These are phyloP conservation scores for Ammodramus savannarum DNA, from an alignment of 2,113 vertebrate species.

Conservation along the genomic window DNA sequence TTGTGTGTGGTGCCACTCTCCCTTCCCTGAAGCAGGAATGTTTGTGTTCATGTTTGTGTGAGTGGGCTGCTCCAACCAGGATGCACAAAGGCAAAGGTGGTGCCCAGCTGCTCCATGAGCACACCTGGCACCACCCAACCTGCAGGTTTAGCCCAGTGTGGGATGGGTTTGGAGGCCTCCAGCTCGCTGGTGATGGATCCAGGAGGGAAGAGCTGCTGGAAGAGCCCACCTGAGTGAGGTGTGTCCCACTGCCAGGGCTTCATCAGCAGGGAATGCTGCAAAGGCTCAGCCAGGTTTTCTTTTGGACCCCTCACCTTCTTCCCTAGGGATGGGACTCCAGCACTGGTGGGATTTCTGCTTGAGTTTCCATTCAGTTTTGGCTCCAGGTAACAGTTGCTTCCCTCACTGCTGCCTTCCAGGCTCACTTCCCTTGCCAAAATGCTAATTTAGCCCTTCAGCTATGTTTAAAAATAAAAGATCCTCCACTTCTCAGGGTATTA, in stretches of 20 bases:
- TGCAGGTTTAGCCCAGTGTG: not conserved
- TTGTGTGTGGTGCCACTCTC: not conserved
- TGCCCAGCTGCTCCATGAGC: not conserved
- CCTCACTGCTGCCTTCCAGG: constrained; percentile 26
- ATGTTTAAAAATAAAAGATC: constrained; percentile 58
- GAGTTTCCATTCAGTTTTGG: constrained; percentile 15
- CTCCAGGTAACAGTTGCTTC: constrained; percentile 34
- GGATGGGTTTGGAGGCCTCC: not conserved
- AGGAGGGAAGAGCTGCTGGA: not conserved
- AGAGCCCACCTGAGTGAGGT: not conserved
- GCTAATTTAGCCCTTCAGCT: constrained; percentile 59
- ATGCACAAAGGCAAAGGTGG: not conserved
- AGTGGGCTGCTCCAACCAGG: not conserved
- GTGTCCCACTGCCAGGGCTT: not conserved
- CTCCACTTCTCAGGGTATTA: constrained; percentile 45
- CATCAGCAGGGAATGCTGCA: not conserved
- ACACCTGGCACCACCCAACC: accelerated
- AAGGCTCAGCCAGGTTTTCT: not conserved
- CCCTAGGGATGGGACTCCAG: not conserved
- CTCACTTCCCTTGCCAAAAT: constrained; percentile 27
- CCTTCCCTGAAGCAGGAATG: not conserved
- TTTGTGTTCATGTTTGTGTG: not conserved
- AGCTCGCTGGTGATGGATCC: not conserved
- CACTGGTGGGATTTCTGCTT: constrained; percentile 8
- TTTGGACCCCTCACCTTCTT: not conserved